Percentiles rank a stretch among this genome's conserved stretches.
Evolutionary conservation across 1,140 invertebrate species (phyloP).

Genomic region (Adelges cooleyi): DNA sequence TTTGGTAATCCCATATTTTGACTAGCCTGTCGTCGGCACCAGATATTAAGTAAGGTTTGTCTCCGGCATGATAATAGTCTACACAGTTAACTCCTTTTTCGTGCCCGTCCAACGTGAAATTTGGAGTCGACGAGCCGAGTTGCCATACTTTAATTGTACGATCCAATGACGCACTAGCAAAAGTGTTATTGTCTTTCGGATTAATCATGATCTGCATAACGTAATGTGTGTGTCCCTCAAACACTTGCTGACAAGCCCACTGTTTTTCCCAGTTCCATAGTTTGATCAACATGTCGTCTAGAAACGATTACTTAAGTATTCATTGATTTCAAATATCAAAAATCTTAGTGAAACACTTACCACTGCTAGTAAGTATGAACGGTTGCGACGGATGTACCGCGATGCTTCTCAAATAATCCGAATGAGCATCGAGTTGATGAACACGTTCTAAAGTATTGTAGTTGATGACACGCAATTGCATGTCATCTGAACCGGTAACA

Average conservation of each 20-base stretch:
- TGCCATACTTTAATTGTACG: conserved; percentile 97
- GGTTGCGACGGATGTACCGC: conserved; percentile 95
- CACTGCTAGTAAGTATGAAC: conserved; percentile 91
- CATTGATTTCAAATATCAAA: too few relatives aligned
- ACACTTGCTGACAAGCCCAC: conserved; percentile 94
- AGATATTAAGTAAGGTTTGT: conserved; percentile 98
- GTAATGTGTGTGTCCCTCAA: conserved; percentile 97
- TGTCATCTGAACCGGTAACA: conserved; percentile 92
- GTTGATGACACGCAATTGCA: conserved; percentile 92
- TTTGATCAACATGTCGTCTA: conserved; percentile 98
- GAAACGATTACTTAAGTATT: background rate
- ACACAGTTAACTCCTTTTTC: conserved; percentile 99
- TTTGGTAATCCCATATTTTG: conserved; percentile 99
- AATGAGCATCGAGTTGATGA: conserved; percentile 95
- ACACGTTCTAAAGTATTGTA: conserved; percentile 96
- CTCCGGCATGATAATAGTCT: conserved; percentile 99
- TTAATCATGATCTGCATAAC: conserved; percentile 99
- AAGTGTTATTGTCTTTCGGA: conserved; percentile 99
- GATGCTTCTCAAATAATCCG: conserved; percentile 94
- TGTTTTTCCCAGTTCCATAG: conserved; percentile 99
- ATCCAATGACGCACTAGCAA: conserved; percentile 95
- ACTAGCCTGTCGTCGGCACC: conserved; percentile 95
- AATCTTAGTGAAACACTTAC: conserved; percentile 52
- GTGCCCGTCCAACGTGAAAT: conserved; percentile 97
- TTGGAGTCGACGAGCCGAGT: conserved; percentile 87